These are phyloP conservation scores for Morpho deidamia DNA, from an alignment of 2,888 invertebrate species.

Conservation along the genomic window DNA sequence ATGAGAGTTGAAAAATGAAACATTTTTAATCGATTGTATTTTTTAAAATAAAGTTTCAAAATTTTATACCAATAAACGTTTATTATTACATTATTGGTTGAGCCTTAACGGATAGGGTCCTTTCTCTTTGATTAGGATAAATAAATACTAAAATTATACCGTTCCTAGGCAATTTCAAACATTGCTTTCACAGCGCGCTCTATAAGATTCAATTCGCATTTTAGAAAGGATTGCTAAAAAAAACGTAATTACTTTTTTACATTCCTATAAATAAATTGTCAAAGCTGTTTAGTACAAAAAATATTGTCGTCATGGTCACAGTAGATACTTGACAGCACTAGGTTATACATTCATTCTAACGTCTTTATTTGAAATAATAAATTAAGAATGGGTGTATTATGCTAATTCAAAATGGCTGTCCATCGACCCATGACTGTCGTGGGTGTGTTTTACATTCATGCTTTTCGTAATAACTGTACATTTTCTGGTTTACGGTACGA, in stretches of 20 bases:
- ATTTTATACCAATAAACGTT: too few relatives aligned
- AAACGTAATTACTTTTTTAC: too few relatives aligned
- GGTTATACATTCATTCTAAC: neutral
- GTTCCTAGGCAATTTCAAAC: too few relatives aligned
- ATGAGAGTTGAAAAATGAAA: too few relatives aligned
- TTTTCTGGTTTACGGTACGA: neutral
- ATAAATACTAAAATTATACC: too few relatives aligned
- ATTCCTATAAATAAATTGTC: neutral
- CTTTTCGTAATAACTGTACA: neutral
- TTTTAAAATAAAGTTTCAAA: too few relatives aligned
- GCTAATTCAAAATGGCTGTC: slow-evolving; percentile 7
- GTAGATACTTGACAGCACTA: neutral
- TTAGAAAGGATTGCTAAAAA: neutral
- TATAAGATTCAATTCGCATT: neutral
- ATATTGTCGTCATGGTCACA: neutral
- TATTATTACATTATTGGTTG: too few relatives aligned
- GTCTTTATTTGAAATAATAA: neutral
- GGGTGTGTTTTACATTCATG: slow-evolving; percentile 5
- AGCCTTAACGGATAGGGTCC: too few relatives aligned
- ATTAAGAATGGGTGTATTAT: slow-evolving; percentile 11
- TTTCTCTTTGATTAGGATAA: too few relatives aligned
- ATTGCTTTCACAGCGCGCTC: too few relatives aligned
- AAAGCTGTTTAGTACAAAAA: neutral
- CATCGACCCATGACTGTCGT: slow-evolving; percentile 10
- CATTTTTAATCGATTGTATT: too few relatives aligned